A percentile compares a stretch with the other conserved stretches of the same genome.
These are phyloP conservation scores for Drosophila borborema DNA, from an alignment of 2,888 invertebrate species.

Conservation along the genomic window DNA sequence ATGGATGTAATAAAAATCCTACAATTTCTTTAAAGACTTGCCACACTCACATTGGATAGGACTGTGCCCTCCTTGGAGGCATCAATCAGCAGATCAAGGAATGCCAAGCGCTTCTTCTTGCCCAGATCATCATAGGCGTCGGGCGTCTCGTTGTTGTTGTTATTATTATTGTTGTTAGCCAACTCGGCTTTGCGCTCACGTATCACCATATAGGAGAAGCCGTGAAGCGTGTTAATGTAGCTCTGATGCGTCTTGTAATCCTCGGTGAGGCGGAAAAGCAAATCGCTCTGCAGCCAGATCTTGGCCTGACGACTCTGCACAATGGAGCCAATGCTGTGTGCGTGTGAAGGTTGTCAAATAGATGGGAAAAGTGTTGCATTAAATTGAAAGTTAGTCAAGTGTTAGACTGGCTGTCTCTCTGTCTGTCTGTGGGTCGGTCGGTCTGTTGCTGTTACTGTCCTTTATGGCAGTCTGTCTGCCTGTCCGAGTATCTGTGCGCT, in stretches of 20 bases:
- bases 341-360: constrained; percentile 21
- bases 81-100: constrained; percentile 87
- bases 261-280: constrained; percentile 87
- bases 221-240: constrained; percentile 85
- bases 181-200: constrained; percentile 85
- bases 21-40: background rate
- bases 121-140: constrained; percentile 83
- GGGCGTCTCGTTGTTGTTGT: constrained; percentile 69
- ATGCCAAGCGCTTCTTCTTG: constrained; percentile 86
- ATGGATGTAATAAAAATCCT: background rate
- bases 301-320: constrained; percentile 86
- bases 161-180: constrained; percentile 74
- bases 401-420: constrained; percentile 38
- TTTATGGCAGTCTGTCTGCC: constrained; percentile 15
- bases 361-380: constrained; percentile 69
- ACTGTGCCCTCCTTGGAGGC: constrained; percentile 86
- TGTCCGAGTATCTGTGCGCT: constrained; percentile 45
- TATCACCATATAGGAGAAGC: constrained; percentile 86
- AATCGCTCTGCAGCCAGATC: constrained; percentile 88
- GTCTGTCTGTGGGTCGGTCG: constrained; percentile 6
- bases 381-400: constrained; percentile 80
- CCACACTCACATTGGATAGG: constrained; percentile 72
- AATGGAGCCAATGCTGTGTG: constrained; percentile 86
- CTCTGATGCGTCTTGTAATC: constrained; percentile 87
- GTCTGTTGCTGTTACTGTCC: constrained; percentile 14